Evolutionary conservation across 92 coral and sea anemone genomes (phyloP).

Genomic region (Plumapathes pennacea): DNA sequence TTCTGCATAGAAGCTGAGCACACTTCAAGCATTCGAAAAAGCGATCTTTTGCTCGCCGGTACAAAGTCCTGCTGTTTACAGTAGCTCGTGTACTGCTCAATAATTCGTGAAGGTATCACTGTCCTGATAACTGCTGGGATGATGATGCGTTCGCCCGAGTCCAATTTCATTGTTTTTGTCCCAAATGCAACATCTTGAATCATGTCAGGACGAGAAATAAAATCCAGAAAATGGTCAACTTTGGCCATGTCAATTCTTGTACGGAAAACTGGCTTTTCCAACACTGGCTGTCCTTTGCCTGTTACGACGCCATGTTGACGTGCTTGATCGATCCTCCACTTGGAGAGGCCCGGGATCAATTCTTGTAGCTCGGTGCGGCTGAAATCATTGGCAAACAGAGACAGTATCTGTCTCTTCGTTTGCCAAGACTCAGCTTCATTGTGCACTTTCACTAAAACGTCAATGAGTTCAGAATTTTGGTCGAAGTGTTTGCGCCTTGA

Average conservation of each 20-base stretch:
- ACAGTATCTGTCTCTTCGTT: background rate
- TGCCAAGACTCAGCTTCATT: slow-evolving; percentile 3
- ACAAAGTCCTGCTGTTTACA: background rate
- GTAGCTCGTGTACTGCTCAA: background rate
- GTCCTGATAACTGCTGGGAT: slow-evolving; percentile 2
- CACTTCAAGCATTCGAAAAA: background rate
- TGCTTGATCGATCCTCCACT: slow-evolving; percentile 4
- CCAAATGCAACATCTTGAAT: too few species aligned
- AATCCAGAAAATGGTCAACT: slow-evolving; percentile 6
- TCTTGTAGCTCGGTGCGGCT: background rate
- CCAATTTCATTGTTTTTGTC: background rate
- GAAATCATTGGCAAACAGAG: slow-evolving; percentile 6
- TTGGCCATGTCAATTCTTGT: background rate
- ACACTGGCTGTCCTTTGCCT: slow-evolving; percentile 1
- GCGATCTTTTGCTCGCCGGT: slow-evolving; percentile 1
- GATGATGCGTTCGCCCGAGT: background rate
- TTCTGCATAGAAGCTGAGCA: background rate
- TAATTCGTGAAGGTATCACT: background rate
- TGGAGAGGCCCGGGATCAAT: slow-evolving; percentile 13
- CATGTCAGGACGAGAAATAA: background rate
- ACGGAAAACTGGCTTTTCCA: background rate
- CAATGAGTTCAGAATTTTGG: too few species aligned
- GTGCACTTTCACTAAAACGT: background rate
- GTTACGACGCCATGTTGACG: background rate
- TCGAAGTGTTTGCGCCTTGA: too few species aligned